phyloP scores from a whole-genome alignment of 1,140 invertebrate genomes.

The Heliconius congener region DNA sequence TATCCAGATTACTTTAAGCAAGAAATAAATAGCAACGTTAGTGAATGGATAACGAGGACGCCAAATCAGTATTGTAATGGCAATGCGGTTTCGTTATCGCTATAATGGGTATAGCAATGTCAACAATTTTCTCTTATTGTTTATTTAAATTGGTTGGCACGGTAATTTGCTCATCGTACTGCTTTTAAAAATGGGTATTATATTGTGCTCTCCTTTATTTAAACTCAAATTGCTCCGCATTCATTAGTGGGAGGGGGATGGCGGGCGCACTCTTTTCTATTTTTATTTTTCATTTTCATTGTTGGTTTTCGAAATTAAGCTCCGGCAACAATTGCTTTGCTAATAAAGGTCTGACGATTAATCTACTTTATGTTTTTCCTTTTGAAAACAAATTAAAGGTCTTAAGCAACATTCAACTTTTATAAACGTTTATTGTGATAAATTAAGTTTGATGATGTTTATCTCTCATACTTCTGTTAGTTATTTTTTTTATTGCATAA shows the following conservation, averaged over 20 bases:
- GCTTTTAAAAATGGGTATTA: slow-evolving; percentile 65
- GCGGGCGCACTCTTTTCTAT: slow-evolving; percentile 60
- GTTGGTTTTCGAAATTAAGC: slow-evolving; percentile 76
- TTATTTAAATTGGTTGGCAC: slow-evolving; percentile 61
- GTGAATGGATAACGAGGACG: slow-evolving; percentile 31
- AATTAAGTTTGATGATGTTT: not conserved
- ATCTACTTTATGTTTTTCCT: slow-evolving; percentile 56
- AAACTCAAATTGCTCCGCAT: slow-evolving; percentile 74
- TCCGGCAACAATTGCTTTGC: slow-evolving; percentile 70
- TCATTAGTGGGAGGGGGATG: slow-evolving; percentile 65
- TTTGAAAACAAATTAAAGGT: slow-evolving; percentile 36
- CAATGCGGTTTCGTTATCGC: slow-evolving; percentile 45
- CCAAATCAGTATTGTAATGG: slow-evolving; percentile 39
- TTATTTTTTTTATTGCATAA: no score
- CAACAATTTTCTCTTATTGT: slow-evolving; percentile 66
- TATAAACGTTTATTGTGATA: slow-evolving; percentile 5
- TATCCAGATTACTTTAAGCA: not conserved
- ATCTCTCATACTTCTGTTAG: not conserved
- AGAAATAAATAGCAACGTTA: slow-evolving; percentile 6
- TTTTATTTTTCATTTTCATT: slow-evolving; percentile 68
- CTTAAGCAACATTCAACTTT: slow-evolving; percentile 18
- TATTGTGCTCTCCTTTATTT: slow-evolving; percentile 74
- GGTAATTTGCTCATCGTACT: slow-evolving; percentile 66
- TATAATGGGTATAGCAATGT: slow-evolving; percentile 56
- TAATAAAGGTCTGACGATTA: slow-evolving; percentile 65